Percentiles rank a stretch among this genome's conserved stretches.
phyloP scores from a whole-genome alignment of 2,888 invertebrate genomes.

The Erannis defoliaria region DNA sequence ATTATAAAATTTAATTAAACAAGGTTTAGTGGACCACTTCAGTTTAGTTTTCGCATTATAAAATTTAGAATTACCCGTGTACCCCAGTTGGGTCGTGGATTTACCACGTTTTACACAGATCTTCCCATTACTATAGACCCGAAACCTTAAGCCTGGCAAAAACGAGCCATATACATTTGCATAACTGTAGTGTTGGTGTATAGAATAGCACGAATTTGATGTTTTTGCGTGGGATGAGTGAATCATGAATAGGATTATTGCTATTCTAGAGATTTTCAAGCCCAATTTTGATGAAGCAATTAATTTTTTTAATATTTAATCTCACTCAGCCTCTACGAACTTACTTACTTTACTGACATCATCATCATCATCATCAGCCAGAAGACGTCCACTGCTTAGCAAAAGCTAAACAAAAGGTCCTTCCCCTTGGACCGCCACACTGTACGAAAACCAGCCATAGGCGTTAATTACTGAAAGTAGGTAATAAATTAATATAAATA shows the following conservation, averaged over 20 bases:
- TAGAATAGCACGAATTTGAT: conserved; percentile 38
- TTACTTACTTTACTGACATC: too few species aligned
- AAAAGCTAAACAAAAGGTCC: too few species aligned
- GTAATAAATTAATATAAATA: too few species aligned
- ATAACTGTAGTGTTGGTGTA: conserved; percentile 53
- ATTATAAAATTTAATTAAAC: conserved; percentile 50
- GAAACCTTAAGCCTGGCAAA: conserved; percentile 63
- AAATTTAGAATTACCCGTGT: conserved; percentile 48
- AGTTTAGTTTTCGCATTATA: conserved; percentile 50
- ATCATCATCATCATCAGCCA: too few species aligned
- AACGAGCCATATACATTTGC: conserved; percentile 62
- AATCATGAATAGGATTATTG: conserved; percentile 24
- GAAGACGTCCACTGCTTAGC: too few species aligned
- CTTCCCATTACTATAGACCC: conserved; percentile 67
- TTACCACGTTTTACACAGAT: conserved; percentile 64
- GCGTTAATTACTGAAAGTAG: too few species aligned
- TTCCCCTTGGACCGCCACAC: too few species aligned
- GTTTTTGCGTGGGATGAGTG: conserved; percentile 30
- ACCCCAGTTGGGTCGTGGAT: conserved; percentile 54
- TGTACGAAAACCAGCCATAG: too few species aligned
- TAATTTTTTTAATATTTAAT: too few species aligned
- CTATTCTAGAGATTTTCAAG: conserved; percentile 1
- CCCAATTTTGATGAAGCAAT: conserved; percentile 13
- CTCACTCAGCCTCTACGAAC: too few species aligned
- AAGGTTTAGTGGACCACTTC: conserved; percentile 46